Evolutionary conservation across 2,113 vertebrate genomes (phyloP), one percentile per base, ranked within the genome.

Genomic region (Rostratula benghalensis): DNA sequence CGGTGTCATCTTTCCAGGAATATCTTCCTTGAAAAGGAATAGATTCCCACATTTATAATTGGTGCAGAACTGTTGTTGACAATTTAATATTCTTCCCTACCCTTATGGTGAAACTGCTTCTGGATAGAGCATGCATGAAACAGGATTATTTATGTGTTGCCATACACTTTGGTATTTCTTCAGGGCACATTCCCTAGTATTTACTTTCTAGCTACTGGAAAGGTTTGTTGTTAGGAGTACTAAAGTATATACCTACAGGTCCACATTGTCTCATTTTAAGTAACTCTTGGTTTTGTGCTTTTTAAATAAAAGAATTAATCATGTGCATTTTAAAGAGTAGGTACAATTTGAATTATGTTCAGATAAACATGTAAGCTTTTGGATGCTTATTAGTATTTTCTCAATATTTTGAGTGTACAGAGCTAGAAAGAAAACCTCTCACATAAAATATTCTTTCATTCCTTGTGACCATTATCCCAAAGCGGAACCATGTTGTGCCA

Each of bases 401-500:
- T 68, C 16, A 10, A 9, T 61, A 9, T 73, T 84, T 76, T 63
- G 69, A 51, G 31, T 19, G 6, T 41, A 23, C 10, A 79, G 33
- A 77, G 73, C 35, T 71, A 56, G 63, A 65, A 71, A 16, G 24
- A 80, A 70, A 90, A 41, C 25, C 24, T 67, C 16, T 61, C 16
- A 61, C 21, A 43, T 19, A 33, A 64, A 70, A 45, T 35, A 60
- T 27, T 78, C 4, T 30, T 74, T 35, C 28, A 54, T 21, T 6
- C 20, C 12, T 74, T 61, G 28, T 39, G 37, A 51, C 46, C 9
- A 5, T 50, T 45, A 77, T 27, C 37, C 33, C 14, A 43, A 68
- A 31, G 23, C 1, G 2, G 17, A 64, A 31, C 20, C 0, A 0
- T 50, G 45, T 31, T 64, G 27, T 79, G 31, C 22, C 35, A 67